Evolutionary conservation across 2,888 invertebrate genomes (phyloP), one percentile per base, ranked within the genome.

Genomic region (Prosapia bicincta): DNA sequence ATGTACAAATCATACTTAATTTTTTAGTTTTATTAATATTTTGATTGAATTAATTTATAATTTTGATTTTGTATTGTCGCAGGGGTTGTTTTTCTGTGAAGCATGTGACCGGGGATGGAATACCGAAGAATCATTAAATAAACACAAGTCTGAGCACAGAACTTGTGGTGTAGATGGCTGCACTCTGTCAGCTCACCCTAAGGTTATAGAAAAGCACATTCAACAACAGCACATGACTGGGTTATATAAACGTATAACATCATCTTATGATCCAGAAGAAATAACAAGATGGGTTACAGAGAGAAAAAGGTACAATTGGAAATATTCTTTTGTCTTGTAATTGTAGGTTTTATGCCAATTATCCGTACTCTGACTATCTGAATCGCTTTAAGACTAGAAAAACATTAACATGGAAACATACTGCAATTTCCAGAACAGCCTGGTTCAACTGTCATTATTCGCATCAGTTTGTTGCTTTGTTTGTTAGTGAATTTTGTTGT

Each of bases 161-260:
- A 88, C 88, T 84, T 97, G 97, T 83, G 92, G 91, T 71, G 89
- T 93, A 72, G 93, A 93, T 81, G 93, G 92, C 15, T 97, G 97
- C 83, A 88, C 87, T 38, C 95, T 94, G 85, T 86, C 90, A 76
- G 95, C 94, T 3, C 93, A 94, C 83, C 90, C 92, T 3, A 91
- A 91, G 83, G 88, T 96, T 1, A 90, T 97, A 15, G 91, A 92
- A 77, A 91, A 91, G 80, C 97, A 97, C 83, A 90, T 94, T 80
- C 88, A 89, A 83, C 90, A 93, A 88, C 94, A 96, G 85, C 97
- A 97, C 85, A 88, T 89, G 6, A 90, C 92, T n/a, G 96, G 96
- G 0, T 85, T 96, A 23, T 97, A 92, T 82, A 89, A 92, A 72
- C 91, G 90, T 84, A 92, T 97, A 78, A 90, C 90, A 80, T 90